Evolutionary conservation across 2,113 vertebrate genomes (phyloP).

Genomic region (Beaufortia kweichowensis): DNA sequence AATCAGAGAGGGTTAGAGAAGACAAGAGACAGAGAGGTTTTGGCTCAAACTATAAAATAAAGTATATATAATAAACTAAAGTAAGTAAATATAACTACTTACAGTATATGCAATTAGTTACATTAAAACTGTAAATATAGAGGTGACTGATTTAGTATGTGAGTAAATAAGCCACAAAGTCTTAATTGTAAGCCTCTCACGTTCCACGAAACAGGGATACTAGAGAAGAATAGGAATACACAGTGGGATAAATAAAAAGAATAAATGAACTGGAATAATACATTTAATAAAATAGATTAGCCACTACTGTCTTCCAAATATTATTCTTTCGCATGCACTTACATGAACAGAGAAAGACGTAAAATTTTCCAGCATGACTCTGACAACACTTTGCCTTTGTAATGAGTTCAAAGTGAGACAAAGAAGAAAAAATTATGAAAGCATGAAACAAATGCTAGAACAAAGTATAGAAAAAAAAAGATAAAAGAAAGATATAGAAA

Average conservation of each 20-base stretch:
- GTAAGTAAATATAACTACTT: too few relatives aligned
- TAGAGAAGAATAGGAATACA: not conserved
- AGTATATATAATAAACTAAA: not conserved
- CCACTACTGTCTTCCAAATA: not conserved
- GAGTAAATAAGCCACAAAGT: not conserved
- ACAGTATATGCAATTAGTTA: not conserved
- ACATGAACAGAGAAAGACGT: not conserved
- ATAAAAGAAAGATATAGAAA: too few relatives aligned
- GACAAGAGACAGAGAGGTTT: constrained; percentile 4
- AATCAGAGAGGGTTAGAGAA: constrained; percentile 36
- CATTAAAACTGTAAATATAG: constrained; percentile 17
- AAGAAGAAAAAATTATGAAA: not conserved
- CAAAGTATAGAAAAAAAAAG: not conserved
- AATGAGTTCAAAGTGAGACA: constrained; percentile 61
- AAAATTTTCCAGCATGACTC: constrained; percentile 48
- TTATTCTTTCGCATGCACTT: not conserved
- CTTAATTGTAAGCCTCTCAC: not conserved
- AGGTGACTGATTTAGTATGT: not conserved
- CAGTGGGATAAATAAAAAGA: not conserved
- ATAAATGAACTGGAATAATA: constrained; percentile 2
- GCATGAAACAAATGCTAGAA: too few relatives aligned
- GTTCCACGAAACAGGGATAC: not conserved
- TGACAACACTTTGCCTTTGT: constrained; percentile 64
- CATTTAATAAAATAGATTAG: not conserved
- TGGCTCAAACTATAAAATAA: constrained; percentile 29